Conservation (phyloP, 2,113 vertebrate species). For the Coregonus clupeaformis region DNA sequence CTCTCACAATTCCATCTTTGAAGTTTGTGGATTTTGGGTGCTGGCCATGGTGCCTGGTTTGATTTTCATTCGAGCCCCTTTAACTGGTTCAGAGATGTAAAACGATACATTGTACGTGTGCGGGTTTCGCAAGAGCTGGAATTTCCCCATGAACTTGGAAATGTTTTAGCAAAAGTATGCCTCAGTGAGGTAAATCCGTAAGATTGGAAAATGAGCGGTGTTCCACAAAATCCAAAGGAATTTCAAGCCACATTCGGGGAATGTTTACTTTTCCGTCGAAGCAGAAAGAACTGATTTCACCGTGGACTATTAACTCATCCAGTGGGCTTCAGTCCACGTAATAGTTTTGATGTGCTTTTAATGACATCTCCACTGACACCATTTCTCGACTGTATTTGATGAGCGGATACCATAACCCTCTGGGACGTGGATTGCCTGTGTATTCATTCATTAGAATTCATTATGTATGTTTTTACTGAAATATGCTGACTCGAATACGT, state of each 20-base stretch:
- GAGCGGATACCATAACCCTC: not conserved
- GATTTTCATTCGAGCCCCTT: not conserved
- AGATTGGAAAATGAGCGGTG: not conserved
- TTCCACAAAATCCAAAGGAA: not conserved
- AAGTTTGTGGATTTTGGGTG: not conserved
- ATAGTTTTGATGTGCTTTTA: not conserved
- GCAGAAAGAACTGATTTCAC: slow-evolving; percentile 3
- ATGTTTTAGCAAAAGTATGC: not conserved
- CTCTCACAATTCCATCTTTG: not conserved
- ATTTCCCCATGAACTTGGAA: not conserved
- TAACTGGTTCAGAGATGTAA: not conserved
- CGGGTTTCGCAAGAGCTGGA: not conserved
- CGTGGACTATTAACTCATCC: not conserved
- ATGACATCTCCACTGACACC: not conserved
- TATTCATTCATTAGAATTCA: not conserved
- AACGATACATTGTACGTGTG: not conserved
- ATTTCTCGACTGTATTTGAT: not conserved
- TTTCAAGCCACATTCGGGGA: not conserved
- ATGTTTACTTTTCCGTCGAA: not conserved
- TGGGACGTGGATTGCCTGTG: not conserved
- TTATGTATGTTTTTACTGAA: no score
- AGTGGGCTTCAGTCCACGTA: not conserved
- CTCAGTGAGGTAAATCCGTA: not conserved
- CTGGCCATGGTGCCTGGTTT: not conserved
- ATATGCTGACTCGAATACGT: no score